Conservation (phyloP, 1,140 invertebrate species). For the Euborellia annulipes region DNA sequence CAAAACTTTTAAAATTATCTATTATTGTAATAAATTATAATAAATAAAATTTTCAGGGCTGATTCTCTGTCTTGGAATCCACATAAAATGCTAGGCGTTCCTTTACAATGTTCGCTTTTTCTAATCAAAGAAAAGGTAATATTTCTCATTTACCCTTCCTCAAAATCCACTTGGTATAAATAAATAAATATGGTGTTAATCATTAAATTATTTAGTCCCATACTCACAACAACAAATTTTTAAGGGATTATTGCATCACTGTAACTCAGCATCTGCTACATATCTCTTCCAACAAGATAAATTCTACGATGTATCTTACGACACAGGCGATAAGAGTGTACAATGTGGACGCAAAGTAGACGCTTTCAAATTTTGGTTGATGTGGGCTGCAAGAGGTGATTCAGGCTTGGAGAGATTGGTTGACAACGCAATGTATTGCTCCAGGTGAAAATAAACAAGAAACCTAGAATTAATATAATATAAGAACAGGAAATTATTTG, state of each 20-base stretch:
- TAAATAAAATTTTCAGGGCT: constrained; percentile 29
- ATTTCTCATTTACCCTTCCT: too few relatives aligned
- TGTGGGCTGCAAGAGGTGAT: constrained; percentile 69
- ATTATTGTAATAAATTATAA: neutral
- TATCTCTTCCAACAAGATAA: constrained; percentile 90
- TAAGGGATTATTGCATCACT: constrained; percentile 43
- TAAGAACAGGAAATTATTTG: too few relatives aligned
- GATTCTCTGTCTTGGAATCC: constrained; percentile 87
- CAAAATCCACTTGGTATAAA: too few relatives aligned
- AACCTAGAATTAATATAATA: too few relatives aligned
- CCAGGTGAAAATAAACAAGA: constrained; percentile 30
- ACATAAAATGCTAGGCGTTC: constrained; percentile 79
- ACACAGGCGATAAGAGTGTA: constrained; percentile 84
- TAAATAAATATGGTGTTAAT: too few relatives aligned
- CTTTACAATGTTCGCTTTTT: constrained; percentile 76
- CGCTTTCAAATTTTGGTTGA: constrained; percentile 83
- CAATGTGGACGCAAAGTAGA: constrained; percentile 90
- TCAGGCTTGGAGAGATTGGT: constrained; percentile 36
- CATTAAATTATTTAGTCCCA: too few relatives aligned
- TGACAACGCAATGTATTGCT: constrained; percentile 44
- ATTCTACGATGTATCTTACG: constrained; percentile 77
- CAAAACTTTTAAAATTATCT: neutral
- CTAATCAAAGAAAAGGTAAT: constrained; percentile 43
- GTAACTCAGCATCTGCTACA: constrained; percentile 60
- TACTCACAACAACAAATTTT: too few relatives aligned